These are phyloP conservation scores for Orchesellides sinensis DNA, from an alignment of 2,888 invertebrate species.

Conservation along the genomic window DNA sequence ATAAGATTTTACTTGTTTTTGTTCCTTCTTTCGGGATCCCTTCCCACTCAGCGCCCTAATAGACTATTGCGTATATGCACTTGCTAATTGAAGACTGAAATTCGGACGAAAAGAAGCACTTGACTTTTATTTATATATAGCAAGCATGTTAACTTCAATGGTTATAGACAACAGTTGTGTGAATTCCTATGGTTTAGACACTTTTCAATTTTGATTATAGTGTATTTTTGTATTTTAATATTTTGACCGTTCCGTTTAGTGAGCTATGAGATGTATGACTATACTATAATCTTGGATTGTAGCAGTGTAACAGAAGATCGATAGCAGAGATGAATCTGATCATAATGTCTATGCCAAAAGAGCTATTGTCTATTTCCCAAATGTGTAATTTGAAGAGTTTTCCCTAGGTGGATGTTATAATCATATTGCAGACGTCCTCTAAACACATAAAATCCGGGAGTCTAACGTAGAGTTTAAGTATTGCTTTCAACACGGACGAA, in stretches of 20 bases:
- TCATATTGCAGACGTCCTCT: too few species aligned
- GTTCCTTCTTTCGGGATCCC: neutral
- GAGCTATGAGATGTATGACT: neutral
- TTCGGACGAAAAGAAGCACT: neutral
- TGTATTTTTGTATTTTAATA: too few species aligned
- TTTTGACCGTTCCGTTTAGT: too few species aligned
- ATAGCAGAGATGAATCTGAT: conserved; percentile 7
- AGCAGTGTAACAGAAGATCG: neutral
- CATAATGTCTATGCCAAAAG: neutral
- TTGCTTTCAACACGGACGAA: neutral
- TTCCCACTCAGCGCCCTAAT: neutral
- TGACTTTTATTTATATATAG: conserved; percentile 6
- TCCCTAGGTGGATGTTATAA: neutral
- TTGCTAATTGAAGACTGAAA: neutral
- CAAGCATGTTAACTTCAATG: conserved; percentile 8
- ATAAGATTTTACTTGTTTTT: neutral
- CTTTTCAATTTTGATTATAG: too few species aligned
- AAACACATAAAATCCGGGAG: too few species aligned
- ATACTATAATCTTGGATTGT: conserved; percentile 12
- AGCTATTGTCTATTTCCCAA: neutral
- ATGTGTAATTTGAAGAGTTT: neutral
- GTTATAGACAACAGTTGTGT: too few species aligned
- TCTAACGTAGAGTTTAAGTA: too few species aligned
- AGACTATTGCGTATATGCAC: neutral
- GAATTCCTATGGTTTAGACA: neutral